Base-by-base conservation (phyloP, 2,113 vertebrate genomes). In the Xenotilapia longispinis region DNA sequence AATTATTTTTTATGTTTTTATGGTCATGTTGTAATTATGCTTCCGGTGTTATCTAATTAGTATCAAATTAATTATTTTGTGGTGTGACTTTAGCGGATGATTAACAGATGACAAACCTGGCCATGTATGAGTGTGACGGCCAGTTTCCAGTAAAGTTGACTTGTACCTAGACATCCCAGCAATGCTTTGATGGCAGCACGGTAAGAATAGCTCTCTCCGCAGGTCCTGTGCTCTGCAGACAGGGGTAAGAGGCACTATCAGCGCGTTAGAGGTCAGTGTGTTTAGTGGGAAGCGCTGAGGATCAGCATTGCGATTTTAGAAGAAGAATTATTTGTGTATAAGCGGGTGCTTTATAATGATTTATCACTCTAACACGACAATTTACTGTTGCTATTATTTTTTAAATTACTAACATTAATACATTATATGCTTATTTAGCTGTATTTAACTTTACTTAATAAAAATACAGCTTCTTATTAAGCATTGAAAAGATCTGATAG, bases 171-270 rank as follows among this genome's bases (percentile, higher is more conserved):
- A 93, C 94, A 97, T 94, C 89, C 92, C 96, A 97, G 94, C 96
- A 96, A 96, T 96, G 96, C 96, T 93, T 93, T 91, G 92, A 95
- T 94, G 93, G 93, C 95, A 6, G 95, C 94, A 94, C 15, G 93
- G 95, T 97, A 98, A 98, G 97, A 98, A 98, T 98, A 98, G 97
- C 95, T 92, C 87, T 58, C 90, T 90, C 90, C 82, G 89, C 95
- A 93, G 95, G 92, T 95, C 89, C 93, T 85, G 94, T 85, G 87
- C 87, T 90, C 94, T 81, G 93, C 94, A 93, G 94, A 89, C 49
- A 7, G n/a, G 57, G 45, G 17, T 4, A 83, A 17, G 73, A 54
- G 60, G 54, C 63, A 2, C 36, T 14, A 54, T 47, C 40, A 9
- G 31, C 26, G 38, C 33, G 9, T 33, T 10, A 13, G 85, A 81